Percentiles rank a stretch among this genome's conserved stretches.
Conservation (phyloP, 2,888 invertebrate species). For the Acrocera orbiculus region DNA sequence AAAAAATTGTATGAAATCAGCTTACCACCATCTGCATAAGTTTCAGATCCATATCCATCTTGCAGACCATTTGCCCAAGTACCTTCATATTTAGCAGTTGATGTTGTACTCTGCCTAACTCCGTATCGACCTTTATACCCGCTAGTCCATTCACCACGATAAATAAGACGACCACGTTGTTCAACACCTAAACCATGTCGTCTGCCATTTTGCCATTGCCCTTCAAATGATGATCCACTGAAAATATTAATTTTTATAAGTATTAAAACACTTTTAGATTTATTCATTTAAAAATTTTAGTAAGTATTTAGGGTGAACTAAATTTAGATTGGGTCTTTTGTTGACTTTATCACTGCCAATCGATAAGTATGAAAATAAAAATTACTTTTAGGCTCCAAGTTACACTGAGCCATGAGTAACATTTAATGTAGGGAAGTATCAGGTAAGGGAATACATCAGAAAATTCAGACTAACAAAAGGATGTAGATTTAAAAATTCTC, state of each 20-base stretch:
- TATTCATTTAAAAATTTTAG: not conserved
- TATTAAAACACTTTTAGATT: conserved; percentile 1
- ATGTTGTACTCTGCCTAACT: conserved; percentile 85
- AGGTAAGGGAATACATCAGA: too few relatives aligned
- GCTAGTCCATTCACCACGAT: conserved; percentile 96
- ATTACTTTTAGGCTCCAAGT: too few relatives aligned
- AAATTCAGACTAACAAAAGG: too few relatives aligned
- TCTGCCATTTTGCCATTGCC: conserved; percentile 99
- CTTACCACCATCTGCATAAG: conserved; percentile 97
- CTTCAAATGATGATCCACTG: conserved; percentile 90
- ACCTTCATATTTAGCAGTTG: conserved; percentile 92
- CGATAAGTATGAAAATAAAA: too few relatives aligned
- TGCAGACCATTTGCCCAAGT: conserved; percentile 98
- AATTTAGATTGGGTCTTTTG: too few relatives aligned
- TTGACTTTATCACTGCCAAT: too few relatives aligned
- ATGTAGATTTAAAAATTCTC: too few relatives aligned
- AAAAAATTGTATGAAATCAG: conserved; percentile 15
- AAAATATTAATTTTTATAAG: conserved; percentile 1
- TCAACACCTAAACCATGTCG: conserved; percentile 96
- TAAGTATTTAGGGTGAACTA: too few relatives aligned
- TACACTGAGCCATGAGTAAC: too few relatives aligned
- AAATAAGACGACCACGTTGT: conserved; percentile 90
- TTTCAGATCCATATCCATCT: conserved; percentile 98
- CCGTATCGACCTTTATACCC: conserved; percentile 99
- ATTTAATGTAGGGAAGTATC: too few relatives aligned